Percentiles rank a stretch among this genome's conserved stretches.
Evolutionary conservation across 1,140 invertebrate species (phyloP).

Genomic region (Akabosia matsudoensis): DNA sequence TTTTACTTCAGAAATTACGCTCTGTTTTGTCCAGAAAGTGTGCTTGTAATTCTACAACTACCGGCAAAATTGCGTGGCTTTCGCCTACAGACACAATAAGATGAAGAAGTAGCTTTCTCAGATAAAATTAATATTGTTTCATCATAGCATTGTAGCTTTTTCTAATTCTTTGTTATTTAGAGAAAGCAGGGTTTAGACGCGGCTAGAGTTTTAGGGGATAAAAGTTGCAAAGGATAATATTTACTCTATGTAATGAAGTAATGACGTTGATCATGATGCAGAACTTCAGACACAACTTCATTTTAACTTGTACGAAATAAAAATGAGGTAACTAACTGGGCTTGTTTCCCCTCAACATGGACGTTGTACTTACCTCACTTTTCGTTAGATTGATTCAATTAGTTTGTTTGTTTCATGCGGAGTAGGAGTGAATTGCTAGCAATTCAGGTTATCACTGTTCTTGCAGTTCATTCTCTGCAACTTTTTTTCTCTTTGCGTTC

Average conservation of each 20-base stretch:
- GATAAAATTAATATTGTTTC: too few species aligned
- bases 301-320: neutral
- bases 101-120: too few species aligned
- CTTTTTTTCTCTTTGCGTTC: too few species aligned
- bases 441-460: neutral
- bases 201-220: neutral
- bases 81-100: too few species aligned
- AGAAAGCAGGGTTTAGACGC: neutral
- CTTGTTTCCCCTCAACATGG: neutral
- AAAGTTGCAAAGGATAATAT: neutral
- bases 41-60: too few species aligned
- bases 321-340: neutral
- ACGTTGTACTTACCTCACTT: neutral
- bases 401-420: neutral
- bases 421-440: neutral
- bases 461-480: too few species aligned
- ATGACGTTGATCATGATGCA: neutral
- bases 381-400: neutral
- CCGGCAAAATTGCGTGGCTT: too few species aligned
- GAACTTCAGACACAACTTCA: neutral
- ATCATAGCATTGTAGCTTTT: too few species aligned
- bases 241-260: neutral
- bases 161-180: neutral
- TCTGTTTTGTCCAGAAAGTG: too few species aligned
- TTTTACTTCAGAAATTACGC: too few species aligned